Percentiles rank a stretch among this genome's conserved stretches.
Conservation (phyloP, 1,140 invertebrate genomes). For the Homalodisca vitripennis region DNA sequence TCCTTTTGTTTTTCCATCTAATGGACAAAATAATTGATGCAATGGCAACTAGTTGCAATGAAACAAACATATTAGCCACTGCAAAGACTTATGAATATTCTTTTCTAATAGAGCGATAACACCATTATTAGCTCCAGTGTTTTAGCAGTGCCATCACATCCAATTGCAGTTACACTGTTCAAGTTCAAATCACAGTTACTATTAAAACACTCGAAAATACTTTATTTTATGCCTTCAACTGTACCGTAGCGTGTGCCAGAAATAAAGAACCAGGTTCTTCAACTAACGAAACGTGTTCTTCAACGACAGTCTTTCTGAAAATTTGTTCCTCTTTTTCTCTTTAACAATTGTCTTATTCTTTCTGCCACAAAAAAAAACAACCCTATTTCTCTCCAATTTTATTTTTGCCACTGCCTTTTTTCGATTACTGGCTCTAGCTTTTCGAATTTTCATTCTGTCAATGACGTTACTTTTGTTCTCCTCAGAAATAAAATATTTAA, state of each 20-base stretch:
- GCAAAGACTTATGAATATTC: background rate
- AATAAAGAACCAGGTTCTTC: background rate
- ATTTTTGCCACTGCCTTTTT: background rate
- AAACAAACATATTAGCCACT: background rate
- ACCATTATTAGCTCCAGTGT: background rate
- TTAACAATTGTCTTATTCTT: background rate
- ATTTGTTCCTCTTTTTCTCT: background rate
- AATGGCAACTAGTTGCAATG: background rate
- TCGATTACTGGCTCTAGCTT: background rate
- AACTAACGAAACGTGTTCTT: background rate
- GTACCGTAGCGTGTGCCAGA: background rate
- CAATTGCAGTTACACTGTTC: background rate
- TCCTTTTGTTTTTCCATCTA: background rate
- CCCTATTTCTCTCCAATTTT: background rate
- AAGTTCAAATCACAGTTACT: background rate
- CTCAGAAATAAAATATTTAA: background rate
- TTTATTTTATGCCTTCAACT: background rate
- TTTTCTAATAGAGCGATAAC: background rate
- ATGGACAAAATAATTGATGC: background rate
- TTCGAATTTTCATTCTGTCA: conserved; percentile 19
- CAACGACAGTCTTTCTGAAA: background rate
- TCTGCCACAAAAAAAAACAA: background rate
- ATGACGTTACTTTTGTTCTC: conserved; percentile 1
- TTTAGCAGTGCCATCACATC: background rate
- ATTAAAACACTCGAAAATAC: background rate